phyloP scores from a whole-genome alignment of 2,888 invertebrate genomes.

The Cataglyphis rosenhaueri region DNA sequence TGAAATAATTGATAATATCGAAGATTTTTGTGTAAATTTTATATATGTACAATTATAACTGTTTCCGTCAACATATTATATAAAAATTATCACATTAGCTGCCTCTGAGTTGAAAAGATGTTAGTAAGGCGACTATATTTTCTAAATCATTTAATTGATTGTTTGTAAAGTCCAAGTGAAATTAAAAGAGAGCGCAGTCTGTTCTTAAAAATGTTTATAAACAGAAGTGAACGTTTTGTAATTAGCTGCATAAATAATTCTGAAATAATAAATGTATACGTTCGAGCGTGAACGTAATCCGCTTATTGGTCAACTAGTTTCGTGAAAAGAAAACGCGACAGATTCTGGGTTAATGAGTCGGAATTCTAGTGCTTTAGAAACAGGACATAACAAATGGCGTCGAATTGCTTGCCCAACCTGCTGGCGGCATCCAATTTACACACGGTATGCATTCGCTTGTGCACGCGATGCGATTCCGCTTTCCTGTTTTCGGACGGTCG shows the following conservation, averaged over 20 bases:
- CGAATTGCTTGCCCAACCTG: slow-evolving; percentile 27
- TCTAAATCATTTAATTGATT: neutral
- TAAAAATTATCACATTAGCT: slow-evolving; percentile 70
- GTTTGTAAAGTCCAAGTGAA: neutral
- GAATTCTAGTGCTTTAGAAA: slow-evolving; percentile 28
- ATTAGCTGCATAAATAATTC: neutral
- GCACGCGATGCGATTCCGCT: neutral
- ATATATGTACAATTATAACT: neutral
- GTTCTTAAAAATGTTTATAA: neutral
- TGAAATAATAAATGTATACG: slow-evolving; percentile 12
- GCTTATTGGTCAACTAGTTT: slow-evolving; percentile 32
- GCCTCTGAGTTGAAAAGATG: slow-evolving; percentile 60
- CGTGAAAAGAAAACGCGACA: slow-evolving; percentile 14
- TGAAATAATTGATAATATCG: neutral
- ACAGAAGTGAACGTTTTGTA: neutral
- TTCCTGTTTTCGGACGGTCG: slow-evolving; percentile 12
- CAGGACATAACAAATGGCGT: slow-evolving; percentile 10
- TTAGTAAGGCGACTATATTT: neutral
- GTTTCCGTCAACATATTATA: neutral
- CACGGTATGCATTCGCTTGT: neutral
- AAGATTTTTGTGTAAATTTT: neutral
- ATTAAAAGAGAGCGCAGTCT: neutral
- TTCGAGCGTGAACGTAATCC: neutral
- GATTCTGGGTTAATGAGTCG: slow-evolving; percentile 40
- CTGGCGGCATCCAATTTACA: slow-evolving; percentile 9